A percentile compares a stretch with the other conserved stretches of the same genome.
Conservation (phyloP, 1,140 invertebrate genomes). For the Drosophila insularis region DNA sequence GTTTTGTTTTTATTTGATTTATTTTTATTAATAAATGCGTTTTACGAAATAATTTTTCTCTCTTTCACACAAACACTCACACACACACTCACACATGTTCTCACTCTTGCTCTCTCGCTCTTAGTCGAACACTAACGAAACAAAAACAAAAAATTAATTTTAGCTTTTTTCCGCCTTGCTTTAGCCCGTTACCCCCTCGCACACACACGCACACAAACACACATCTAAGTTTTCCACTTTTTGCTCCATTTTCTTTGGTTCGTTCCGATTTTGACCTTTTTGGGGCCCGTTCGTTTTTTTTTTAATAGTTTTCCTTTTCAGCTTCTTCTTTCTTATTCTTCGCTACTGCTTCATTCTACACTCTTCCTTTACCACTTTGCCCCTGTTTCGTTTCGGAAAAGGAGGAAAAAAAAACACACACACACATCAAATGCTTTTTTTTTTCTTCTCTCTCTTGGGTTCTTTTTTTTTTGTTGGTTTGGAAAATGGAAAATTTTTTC, state of each 20-base stretch:
- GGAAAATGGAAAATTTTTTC: constrained; percentile 31
- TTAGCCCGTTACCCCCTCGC: background rate
- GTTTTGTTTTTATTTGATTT: constrained; percentile 35
- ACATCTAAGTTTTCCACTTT: constrained; percentile 65
- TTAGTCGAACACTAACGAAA: constrained; percentile 50
- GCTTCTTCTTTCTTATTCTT: constrained; percentile 15
- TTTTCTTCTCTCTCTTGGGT: constrained; percentile 11
- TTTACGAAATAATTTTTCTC: constrained; percentile 52
- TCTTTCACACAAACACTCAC: constrained; percentile 23
- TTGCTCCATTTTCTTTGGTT: constrained; percentile 69
- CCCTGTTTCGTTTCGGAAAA: constrained; percentile 11
- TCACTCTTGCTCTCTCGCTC: constrained; percentile 20
- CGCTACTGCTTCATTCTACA: constrained; percentile 15
- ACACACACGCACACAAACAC: constrained; percentile 22
- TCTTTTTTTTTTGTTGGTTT: constrained; percentile 15
- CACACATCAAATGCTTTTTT: constrained; percentile 16
- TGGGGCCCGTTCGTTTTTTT: constrained; percentile 19
- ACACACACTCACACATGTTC: constrained; percentile 15
- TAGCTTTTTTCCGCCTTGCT: constrained; percentile 62
- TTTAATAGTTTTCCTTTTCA: constrained; percentile 42
- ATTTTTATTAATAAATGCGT: constrained; percentile 63
- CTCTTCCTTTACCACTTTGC: constrained; percentile 9
- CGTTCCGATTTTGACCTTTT: constrained; percentile 51
- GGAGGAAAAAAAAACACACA: background rate
- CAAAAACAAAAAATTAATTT: constrained; percentile 80